phyloP scores from a whole-genome alignment of 2,797 vertebrate species.

The Malacoraja senta region DNA sequence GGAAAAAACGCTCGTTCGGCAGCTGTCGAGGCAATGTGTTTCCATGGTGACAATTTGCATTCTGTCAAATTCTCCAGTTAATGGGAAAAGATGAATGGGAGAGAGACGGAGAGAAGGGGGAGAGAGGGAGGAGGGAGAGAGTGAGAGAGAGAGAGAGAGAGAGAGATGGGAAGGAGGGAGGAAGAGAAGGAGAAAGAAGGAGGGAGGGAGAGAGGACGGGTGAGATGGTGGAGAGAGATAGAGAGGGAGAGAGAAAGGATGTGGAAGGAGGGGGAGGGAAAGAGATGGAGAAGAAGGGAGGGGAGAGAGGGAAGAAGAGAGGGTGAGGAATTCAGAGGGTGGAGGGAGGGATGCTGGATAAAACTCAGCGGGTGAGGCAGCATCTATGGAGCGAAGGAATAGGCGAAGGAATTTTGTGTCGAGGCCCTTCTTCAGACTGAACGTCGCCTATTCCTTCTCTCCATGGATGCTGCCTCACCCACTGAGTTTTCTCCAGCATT shows the following conservation, averaged over 20 bases:
- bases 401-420: no score
- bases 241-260: neutral
- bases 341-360: no score
- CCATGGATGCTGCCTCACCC: no score
- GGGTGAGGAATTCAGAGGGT: no score
- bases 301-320: no score
- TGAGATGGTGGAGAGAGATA: neutral
- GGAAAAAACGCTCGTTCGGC: neutral
- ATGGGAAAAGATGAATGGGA: no score
- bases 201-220: neutral
- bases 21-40: neutral
- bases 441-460: no score
- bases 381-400: no score
- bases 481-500: no score
- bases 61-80: neutral
- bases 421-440: no score
- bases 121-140: neutral
- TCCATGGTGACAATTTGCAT: slow-evolving; percentile 26
- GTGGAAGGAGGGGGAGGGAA: no score
- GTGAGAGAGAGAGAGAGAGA: neutral
- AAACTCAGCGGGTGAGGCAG: no score
- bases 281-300: neutral
- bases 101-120: neutral
- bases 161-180: neutral
- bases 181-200: neutral